Percentiles rank a stretch among this genome's conserved stretches.
Conservation (phyloP, 2,797 vertebrate species). For the Sandelia bainsii region DNA sequence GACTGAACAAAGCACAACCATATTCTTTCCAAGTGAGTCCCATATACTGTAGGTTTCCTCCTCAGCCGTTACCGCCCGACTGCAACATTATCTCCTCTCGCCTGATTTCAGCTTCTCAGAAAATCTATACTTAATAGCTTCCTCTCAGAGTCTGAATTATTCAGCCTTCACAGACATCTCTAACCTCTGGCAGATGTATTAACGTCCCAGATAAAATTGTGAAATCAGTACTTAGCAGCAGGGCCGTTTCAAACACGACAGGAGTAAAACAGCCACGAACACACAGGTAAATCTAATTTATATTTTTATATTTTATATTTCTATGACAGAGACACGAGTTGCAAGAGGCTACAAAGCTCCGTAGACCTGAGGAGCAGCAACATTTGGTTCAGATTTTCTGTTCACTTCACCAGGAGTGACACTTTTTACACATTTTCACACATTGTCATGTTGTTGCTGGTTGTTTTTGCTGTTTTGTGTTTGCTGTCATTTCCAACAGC, state of each 20-base stretch:
- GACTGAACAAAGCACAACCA: slow-evolving; percentile 28
- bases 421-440: no score
- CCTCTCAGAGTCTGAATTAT: slow-evolving; percentile 45
- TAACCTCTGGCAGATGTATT: slow-evolving; percentile 53
- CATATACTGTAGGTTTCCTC: slow-evolving; percentile 23
- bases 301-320: no score
- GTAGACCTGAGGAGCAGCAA: no score
- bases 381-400: no score
- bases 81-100: slow-evolving; percentile 22
- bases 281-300: no score
- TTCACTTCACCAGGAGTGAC: no score
- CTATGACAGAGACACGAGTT: no score
- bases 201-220: slow-evolving; percentile 51
- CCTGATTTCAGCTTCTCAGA: slow-evolving; percentile 42
- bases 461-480: no score
- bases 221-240: slow-evolving; percentile 50
- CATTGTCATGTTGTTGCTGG: no score
- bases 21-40: slow-evolving; percentile 24
- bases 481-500: no score
- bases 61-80: slow-evolving; percentile 6
- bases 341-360: no score
- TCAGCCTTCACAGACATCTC: slow-evolving; percentile 38
- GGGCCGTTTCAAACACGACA: slow-evolving; percentile 39
- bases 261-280: slow-evolving; percentile 2
- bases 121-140: slow-evolving; percentile 58